Evolutionary conservation across 2,797 vertebrate genomes (phyloP).

Genomic region (Sphenopsis melanotis): DNA sequence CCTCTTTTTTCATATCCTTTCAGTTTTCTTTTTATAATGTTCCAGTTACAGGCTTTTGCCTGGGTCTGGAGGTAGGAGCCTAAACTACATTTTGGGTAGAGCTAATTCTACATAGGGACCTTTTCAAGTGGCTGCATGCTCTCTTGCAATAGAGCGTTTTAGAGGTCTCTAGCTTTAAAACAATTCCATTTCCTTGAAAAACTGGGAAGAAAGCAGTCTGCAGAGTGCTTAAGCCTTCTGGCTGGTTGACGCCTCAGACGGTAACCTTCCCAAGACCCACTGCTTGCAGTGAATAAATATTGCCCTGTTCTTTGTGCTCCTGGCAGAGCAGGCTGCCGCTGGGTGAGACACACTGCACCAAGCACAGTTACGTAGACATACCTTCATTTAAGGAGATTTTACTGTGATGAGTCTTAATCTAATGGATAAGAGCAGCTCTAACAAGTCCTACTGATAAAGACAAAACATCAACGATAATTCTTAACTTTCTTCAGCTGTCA

Average conservation of each 20-base stretch:
- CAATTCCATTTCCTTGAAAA: background rate
- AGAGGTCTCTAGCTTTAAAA: background rate
- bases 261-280: background rate
- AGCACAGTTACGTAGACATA: background rate
- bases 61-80: background rate
- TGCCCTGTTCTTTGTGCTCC: background rate
- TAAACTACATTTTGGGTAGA: background rate
- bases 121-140: background rate
- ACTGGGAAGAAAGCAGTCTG: background rate
- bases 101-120: background rate
- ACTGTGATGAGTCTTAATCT: background rate
- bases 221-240: background rate
- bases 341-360: fast-evolving
- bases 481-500: background rate
- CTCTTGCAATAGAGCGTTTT: background rate
- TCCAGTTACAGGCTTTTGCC: background rate
- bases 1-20: background rate
- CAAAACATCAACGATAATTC: background rate
- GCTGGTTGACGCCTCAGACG: background rate
- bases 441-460: background rate
- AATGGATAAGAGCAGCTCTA: background rate
- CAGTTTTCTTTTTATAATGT: background rate
- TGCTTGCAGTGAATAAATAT: background rate
- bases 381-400: slow-evolving; percentile 3
- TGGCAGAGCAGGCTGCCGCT: background rate